A percentile compares a stretch with the other conserved stretches of the same genome.
These are phyloP conservation scores for Orchesella flavescens DNA, from an alignment of 2,888 invertebrate genomes.

Conservation along the genomic window DNA sequence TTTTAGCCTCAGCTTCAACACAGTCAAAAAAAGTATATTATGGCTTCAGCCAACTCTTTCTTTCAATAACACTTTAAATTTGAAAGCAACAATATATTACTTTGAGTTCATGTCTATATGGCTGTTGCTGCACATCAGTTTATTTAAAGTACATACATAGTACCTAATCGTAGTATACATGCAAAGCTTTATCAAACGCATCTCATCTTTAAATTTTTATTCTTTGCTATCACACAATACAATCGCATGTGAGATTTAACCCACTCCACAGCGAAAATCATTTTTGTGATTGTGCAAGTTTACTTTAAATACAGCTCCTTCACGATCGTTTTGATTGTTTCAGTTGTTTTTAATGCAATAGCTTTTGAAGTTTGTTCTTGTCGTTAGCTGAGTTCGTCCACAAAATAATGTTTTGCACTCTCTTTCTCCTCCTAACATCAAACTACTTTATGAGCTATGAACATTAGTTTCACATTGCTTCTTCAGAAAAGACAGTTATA, in stretches of 20 bases:
- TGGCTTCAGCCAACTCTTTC: conserved; percentile 18
- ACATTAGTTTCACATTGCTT: conserved; percentile 59
- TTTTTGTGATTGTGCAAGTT: too few relatives aligned
- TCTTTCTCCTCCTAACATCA: too few relatives aligned
- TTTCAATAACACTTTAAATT: conserved; percentile 4
- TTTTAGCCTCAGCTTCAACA: not conserved
- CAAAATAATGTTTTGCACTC: too few relatives aligned
- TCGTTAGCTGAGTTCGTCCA: too few relatives aligned
- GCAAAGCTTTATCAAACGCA: not conserved
- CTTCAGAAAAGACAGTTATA: conserved; percentile 46
- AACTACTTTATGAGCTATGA: too few relatives aligned
- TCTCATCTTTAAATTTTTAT: not conserved
- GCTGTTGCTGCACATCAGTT: too few relatives aligned
- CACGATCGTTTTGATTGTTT: too few relatives aligned
- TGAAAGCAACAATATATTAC: conserved; percentile 1
- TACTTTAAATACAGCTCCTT: too few relatives aligned
- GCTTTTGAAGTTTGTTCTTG: too few relatives aligned
- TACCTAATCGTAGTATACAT: too few relatives aligned
- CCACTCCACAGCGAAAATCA: not conserved
- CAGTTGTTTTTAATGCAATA: too few relatives aligned
- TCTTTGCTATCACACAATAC: not conserved
- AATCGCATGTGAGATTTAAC: conserved; percentile 14
- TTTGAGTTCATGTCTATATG: not conserved
- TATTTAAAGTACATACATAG: too few relatives aligned
- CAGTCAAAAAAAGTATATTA: not conserved